phyloP scores from a whole-genome alignment of 2,113 vertebrate species.

The Arizona elegans region DNA sequence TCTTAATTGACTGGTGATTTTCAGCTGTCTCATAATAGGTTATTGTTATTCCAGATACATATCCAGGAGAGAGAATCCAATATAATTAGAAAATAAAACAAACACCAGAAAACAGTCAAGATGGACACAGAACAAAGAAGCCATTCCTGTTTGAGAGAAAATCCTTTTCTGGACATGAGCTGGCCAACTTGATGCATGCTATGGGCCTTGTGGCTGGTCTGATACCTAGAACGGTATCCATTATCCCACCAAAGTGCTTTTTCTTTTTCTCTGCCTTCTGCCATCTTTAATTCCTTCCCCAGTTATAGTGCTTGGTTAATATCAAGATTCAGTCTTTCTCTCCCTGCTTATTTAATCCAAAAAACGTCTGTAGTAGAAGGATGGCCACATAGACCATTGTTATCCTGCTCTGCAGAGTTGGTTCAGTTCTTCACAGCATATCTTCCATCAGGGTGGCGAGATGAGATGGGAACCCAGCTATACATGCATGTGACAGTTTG shows the following conservation, averaged over 20 bases:
- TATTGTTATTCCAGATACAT: background rate
- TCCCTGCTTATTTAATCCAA: background rate
- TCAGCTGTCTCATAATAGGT: background rate
- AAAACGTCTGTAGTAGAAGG: background rate
- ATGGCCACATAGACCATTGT: background rate
- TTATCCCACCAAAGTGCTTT: slow-evolving; percentile 24
- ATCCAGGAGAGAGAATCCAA: background rate
- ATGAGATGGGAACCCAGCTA: background rate
- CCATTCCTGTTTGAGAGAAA: background rate
- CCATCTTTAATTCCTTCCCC: background rate
- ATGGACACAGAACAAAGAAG: background rate
- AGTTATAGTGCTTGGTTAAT: background rate
- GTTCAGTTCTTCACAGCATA: slow-evolving; percentile 15
- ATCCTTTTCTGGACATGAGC: background rate
- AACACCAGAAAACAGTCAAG: background rate
- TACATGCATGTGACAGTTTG: slow-evolving; percentile 9
- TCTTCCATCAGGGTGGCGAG: background rate
- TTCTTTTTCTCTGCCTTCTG: background rate
- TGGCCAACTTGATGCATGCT: slow-evolving; percentile 18
- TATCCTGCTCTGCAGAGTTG: background rate
- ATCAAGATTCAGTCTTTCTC: background rate
- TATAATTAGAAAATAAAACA: background rate
- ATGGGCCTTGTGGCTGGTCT: background rate
- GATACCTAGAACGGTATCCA: slow-evolving; percentile 48
- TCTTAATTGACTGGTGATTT: background rate